Evolutionary conservation across 2,888 invertebrate species (phyloP), one percentile per base, ranked within the genome.

Genomic region (Idaea straminata): DNA sequence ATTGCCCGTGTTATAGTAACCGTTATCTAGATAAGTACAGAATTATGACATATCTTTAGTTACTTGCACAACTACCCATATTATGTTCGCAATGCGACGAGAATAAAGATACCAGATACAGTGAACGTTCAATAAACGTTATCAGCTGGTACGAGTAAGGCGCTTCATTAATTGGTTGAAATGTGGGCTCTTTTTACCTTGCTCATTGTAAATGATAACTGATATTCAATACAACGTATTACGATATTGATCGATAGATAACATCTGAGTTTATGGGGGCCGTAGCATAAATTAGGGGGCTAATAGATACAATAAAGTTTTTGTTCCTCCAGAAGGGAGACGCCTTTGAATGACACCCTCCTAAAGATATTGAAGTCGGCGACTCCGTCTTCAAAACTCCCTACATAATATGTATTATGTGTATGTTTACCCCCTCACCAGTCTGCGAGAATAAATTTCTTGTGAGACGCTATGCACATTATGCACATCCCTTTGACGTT

Each of bases 231-330:
- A 47, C 10, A 36, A 36, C 10, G 10, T 25, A 36, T 47, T 47
- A 47, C 47, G 47, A 47, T 47, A 47, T 47, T 47, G 47, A 47
- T 47, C 47, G 47, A 47, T 47, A 47, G 47, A 47, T 47, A 47
- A 47, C 47, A 7, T 6, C 47, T 13, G 10, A 3, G 47, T 47
- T 7, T 47, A 47, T 47, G 47, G 47, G 47, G 47, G 47, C 47
- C 47, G 47, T 47, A 7, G 47, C 47, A 47, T 47, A 47, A 47
- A 47, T 47, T 47, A 47, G 47, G 47, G 47, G 47, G 47, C 47
- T 47, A 47, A 47, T 47, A 10, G 47, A 47, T 47, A 47, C 47
- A 47, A 47, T 47, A 47, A 47, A 47, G 47, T 47, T 47, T 47
- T 47, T 47, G 47, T 47, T 10, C 47, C 47, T 47, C 10, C 47